phyloP scores from a whole-genome alignment of 2,888 invertebrate genomes.

The Pyrocoelia pectoralis region DNA sequence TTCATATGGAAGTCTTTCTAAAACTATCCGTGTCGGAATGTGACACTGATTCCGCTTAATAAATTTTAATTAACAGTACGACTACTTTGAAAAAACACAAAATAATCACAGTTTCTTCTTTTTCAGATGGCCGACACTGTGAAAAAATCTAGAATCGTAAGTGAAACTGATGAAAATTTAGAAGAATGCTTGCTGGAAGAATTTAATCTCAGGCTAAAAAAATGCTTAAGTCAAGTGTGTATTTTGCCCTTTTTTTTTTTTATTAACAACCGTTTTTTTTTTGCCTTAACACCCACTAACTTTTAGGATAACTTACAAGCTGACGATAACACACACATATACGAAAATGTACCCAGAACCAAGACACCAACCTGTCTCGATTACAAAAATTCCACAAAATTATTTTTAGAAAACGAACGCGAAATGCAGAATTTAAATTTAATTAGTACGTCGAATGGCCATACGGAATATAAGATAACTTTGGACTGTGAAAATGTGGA shows the following conservation, averaged over 20 bases:
- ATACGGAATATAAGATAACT: conserved; percentile 4
- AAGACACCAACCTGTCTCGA: conserved; percentile 29
- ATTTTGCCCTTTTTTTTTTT: too few species aligned
- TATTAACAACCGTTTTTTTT: too few species aligned
- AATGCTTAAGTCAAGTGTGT: conserved; percentile 60
- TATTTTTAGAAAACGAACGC: conserved; percentile 51
- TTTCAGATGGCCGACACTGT: conserved; percentile 60
- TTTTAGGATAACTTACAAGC: conserved; percentile 53
- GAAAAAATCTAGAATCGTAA: conserved; percentile 60
- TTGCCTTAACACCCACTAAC: too few species aligned
- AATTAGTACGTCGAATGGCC: conserved; percentile 19
- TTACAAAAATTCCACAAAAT: conserved; percentile 28
- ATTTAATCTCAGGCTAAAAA: conserved; percentile 60
- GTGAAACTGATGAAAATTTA: conserved; percentile 56
- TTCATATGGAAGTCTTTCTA: too few species aligned
- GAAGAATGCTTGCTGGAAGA: conserved; percentile 59
- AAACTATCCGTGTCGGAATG: too few species aligned
- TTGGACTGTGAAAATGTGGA: conserved; percentile 16
- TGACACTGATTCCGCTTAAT: too few species aligned
- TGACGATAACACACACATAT: conserved; percentile 42
- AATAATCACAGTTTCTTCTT: too few species aligned
- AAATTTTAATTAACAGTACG: too few species aligned
- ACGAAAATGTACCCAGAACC: conserved; percentile 46
- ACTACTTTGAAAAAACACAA: too few species aligned
- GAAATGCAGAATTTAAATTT: neutral